A percentile compares a stretch with the other conserved stretches of the same genome.
These are phyloP conservation scores for Erythrocebus patas DNA, from an alignment of 2,113 vertebrate genomes.

Conservation along the genomic window DNA sequence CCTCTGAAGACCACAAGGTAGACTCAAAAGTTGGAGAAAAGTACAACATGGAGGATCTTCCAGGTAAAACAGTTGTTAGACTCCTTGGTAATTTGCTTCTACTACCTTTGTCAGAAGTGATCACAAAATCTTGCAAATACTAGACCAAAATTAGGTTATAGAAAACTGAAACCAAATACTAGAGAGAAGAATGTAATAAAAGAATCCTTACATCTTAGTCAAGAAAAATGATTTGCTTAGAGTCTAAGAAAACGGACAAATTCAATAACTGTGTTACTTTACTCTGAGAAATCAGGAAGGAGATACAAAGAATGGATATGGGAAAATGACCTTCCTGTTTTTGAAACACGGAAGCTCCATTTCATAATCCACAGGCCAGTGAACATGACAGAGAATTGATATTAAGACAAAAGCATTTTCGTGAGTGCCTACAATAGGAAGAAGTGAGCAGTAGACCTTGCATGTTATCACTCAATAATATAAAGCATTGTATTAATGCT, in stretches of 20 bases:
- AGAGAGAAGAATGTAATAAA: conserved; percentile 36
- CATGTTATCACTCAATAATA: background rate
- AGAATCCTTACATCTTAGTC: background rate
- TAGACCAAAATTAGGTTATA: background rate
- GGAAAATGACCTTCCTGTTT: background rate
- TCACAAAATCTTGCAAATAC: background rate
- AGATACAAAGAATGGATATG: background rate
- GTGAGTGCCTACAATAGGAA: background rate
- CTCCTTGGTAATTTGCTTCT: background rate
- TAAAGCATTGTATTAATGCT: background rate
- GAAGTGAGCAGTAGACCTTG: background rate
- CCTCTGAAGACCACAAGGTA: background rate
- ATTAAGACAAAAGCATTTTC: background rate
- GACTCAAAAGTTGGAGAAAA: background rate
- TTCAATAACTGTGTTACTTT: background rate
- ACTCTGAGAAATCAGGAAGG: background rate
- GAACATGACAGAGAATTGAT: background rate
- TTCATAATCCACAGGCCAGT: background rate
- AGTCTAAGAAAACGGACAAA: conserved; percentile 1
- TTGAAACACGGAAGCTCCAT: background rate
- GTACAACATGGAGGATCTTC: background rate
- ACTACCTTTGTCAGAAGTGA: conserved; percentile 4
- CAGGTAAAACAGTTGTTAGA: background rate
- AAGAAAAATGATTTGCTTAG: conserved; percentile 14
- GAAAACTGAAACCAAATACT: background rate